Percentiles rank a stretch among this genome's conserved stretches.
Conservation (phyloP, 2,113 vertebrate species). For the Chloropsis hardwickii region DNA sequence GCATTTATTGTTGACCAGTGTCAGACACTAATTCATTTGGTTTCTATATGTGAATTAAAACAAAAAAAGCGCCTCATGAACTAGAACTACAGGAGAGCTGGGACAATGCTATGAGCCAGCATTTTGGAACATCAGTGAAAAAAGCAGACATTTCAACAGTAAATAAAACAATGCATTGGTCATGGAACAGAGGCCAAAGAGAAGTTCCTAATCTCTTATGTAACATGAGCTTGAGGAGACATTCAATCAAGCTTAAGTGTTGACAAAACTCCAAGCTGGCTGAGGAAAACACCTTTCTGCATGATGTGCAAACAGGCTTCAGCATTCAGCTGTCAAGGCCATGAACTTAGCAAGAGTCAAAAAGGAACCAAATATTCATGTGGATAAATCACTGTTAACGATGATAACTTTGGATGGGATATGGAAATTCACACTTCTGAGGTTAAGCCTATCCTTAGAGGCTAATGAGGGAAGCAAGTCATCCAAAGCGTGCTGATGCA, state of each 20-base stretch:
- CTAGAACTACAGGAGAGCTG: not conserved
- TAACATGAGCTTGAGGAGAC: not conserved
- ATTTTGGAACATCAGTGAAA: not conserved
- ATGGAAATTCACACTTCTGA: conserved; percentile 15
- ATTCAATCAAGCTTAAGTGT: not conserved
- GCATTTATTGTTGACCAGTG: not conserved
- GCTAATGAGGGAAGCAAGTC: not conserved
- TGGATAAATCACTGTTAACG: not conserved
- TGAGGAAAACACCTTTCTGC: not conserved
- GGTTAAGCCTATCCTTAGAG: not conserved
- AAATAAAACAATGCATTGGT: not conserved
- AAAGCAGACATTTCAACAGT: not conserved
- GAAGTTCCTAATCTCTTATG: not conserved
- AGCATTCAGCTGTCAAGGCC: not conserved
- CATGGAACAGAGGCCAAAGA: not conserved
- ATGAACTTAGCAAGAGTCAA: not conserved
- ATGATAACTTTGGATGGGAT: not conserved
- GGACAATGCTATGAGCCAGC: not conserved
- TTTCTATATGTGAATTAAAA: not conserved
- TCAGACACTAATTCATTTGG: not conserved
- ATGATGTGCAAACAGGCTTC: not conserved
- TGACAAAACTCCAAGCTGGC: not conserved
- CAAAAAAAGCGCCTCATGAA: not conserved
- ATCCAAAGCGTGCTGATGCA: not conserved
- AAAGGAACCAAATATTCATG: not conserved